Conservation (phyloP, 2,113 vertebrate genomes). For the Plotosus lineatus region DNA sequence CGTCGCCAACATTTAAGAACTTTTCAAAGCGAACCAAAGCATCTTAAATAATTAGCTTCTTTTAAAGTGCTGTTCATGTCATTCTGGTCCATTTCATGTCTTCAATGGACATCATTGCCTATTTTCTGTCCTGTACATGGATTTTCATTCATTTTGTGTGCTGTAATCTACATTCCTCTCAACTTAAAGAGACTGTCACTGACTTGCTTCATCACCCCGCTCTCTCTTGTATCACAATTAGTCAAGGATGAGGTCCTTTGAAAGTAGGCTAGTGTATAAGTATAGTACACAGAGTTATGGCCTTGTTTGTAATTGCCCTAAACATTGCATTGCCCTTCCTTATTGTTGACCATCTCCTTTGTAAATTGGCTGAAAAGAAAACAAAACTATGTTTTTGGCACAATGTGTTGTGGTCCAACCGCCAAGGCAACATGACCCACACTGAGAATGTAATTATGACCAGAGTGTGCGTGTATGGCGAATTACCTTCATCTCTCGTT, state of each 20-base stretch:
- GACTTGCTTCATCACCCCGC: slow-evolving; percentile 20
- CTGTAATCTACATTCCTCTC: slow-evolving; percentile 32
- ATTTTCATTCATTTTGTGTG: slow-evolving; percentile 44
- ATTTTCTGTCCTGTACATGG: slow-evolving; percentile 36
- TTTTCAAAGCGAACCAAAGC: slow-evolving; percentile 34
- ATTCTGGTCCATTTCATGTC: slow-evolving; percentile 40
- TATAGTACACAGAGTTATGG: slow-evolving; percentile 7
- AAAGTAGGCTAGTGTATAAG: slow-evolving; percentile 36
- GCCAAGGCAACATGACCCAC: neutral
- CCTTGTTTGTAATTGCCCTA: slow-evolving; percentile 26
- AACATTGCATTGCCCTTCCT: slow-evolving; percentile 7
- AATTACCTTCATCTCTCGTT: slow-evolving; percentile 14
- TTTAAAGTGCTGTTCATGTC: slow-evolving; percentile 45
- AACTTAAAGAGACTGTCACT: slow-evolving; percentile 25
- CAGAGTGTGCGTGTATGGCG: slow-evolving; percentile 2
- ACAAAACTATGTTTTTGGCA: slow-evolving; percentile 35
- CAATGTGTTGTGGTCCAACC: slow-evolving; percentile 20
- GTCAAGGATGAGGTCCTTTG: slow-evolving; percentile 43
- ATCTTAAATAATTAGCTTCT: slow-evolving; percentile 46
- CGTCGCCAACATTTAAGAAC: slow-evolving; percentile 32
- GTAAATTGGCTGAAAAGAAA: slow-evolving; percentile 11
- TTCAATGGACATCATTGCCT: slow-evolving; percentile 48
- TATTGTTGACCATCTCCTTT: slow-evolving; percentile 30
- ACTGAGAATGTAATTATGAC: slow-evolving; percentile 31
- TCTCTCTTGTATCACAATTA: slow-evolving; percentile 50